Conservation (phyloP, 2,888 invertebrate species). For the Yponomeuta evonymella region DNA sequence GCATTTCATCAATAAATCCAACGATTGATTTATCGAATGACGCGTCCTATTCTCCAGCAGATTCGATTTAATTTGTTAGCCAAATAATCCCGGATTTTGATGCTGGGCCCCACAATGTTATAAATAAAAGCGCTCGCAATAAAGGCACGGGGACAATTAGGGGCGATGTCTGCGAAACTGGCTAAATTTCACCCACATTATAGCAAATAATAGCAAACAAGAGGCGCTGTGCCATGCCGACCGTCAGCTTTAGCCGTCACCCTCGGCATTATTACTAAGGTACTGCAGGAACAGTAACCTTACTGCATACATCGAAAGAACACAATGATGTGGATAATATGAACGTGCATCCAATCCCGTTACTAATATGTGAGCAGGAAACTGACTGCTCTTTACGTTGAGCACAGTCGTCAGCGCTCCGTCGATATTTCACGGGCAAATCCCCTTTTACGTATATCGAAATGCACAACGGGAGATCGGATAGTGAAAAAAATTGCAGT, state of each 20-base stretch:
- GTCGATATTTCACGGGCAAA: constrained; percentile 64
- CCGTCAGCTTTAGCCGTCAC: constrained; percentile 33
- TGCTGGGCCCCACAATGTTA: constrained; percentile 44
- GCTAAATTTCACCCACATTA: constrained; percentile 74
- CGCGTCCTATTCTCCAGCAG: constrained; percentile 65
- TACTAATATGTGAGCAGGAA: background rate
- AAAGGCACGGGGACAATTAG: constrained; percentile 68
- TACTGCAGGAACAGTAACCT: background rate
- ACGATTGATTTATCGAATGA: constrained; percentile 68
- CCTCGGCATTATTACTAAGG: constrained; percentile 31
- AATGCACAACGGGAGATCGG: constrained; percentile 67
- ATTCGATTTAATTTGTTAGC: constrained; percentile 74
- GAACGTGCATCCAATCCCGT: too few species aligned
- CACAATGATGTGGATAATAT: too few species aligned
- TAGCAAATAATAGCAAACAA: constrained; percentile 72
- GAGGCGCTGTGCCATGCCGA: constrained; percentile 43
- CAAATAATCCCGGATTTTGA: constrained; percentile 72
- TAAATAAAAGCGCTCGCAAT: constrained; percentile 48
- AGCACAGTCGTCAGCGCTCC: background rate
- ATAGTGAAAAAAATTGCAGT: constrained; percentile 45
- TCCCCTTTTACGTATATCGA: constrained; percentile 57
- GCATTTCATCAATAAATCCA: constrained; percentile 64
- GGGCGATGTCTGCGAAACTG: constrained; percentile 55
- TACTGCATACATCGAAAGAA: background rate
- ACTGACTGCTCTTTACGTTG: background rate